Conservation (phyloP, 1,140 invertebrate species). For the Eumaeus atala region DNA sequence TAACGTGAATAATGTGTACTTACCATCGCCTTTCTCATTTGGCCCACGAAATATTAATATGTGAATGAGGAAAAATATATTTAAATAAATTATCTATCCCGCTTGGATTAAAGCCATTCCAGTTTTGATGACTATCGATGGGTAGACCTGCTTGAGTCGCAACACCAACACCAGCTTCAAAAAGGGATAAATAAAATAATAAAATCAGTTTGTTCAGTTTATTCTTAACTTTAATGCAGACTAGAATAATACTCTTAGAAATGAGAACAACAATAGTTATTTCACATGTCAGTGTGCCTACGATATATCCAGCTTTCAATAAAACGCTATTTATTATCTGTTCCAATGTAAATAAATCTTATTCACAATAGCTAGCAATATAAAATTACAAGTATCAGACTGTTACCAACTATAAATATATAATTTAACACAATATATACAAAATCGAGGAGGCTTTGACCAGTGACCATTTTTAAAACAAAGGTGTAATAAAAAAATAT, state of each 20-base stretch:
- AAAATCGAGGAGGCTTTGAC: constrained; percentile 29
- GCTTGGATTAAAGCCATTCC: too few species aligned
- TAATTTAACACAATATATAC: constrained; percentile 27
- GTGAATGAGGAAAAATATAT: too few species aligned
- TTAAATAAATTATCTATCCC: too few species aligned
- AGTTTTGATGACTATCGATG: too few species aligned
- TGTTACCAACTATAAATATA: constrained; percentile 44
- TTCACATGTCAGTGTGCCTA: constrained; percentile 71
- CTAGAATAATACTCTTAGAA: constrained; percentile 76
- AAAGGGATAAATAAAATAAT: constrained; percentile 45
- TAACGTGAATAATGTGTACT: too few species aligned
- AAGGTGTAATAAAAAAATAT: not conserved
- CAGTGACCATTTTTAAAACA: constrained; percentile 24
- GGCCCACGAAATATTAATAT: too few species aligned
- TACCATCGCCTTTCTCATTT: too few species aligned
- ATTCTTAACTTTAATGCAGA: constrained; percentile 74
- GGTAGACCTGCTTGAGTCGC: too few species aligned
- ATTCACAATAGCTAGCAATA: constrained; percentile 73
- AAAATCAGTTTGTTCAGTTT: constrained; percentile 62
- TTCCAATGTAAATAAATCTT: constrained; percentile 71
- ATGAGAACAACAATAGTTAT: constrained; percentile 75
- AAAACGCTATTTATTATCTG: constrained; percentile 71
- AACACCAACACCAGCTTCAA: too few species aligned
- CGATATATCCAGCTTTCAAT: constrained; percentile 66
- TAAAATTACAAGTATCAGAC: constrained; percentile 66